Conservation (phyloP, 2,113 vertebrate species). For the Mustelus asterias region DNA sequence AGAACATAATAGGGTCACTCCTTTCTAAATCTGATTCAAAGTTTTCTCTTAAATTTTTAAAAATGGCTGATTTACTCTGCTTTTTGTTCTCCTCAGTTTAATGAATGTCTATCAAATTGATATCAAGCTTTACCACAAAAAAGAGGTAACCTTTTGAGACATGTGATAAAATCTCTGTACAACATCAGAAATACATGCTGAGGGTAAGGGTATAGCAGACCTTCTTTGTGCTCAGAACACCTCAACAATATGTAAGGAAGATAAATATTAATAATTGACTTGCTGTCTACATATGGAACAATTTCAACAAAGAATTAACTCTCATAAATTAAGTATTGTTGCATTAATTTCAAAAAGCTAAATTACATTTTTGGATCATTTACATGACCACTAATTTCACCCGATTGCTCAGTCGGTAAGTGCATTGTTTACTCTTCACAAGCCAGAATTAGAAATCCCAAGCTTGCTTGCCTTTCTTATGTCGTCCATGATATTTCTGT, state of each 20-base stretch:
- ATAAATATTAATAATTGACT: background rate
- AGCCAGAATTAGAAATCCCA: background rate
- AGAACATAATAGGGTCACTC: background rate
- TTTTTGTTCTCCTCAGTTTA: background rate
- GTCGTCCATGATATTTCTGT: background rate
- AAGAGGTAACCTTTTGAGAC: background rate
- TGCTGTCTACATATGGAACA: background rate
- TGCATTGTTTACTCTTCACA: background rate
- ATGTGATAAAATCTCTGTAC: background rate
- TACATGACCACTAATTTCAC: background rate
- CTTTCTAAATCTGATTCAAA: background rate
- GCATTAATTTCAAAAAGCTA: background rate
- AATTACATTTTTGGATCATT: background rate
- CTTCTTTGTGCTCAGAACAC: background rate
- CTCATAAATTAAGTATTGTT: background rate
- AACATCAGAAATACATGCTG: background rate
- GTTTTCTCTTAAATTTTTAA: background rate
- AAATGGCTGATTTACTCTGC: background rate
- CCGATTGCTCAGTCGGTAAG: background rate
- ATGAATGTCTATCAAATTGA: background rate
- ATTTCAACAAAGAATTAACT: background rate
- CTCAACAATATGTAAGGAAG: background rate
- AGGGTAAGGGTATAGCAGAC: too few species aligned
- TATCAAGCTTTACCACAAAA: background rate
- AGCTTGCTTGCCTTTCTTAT: background rate